phyloP scores from a whole-genome alignment of 2,113 vertebrate genomes.

The Vulpes ferrilata region DNA sequence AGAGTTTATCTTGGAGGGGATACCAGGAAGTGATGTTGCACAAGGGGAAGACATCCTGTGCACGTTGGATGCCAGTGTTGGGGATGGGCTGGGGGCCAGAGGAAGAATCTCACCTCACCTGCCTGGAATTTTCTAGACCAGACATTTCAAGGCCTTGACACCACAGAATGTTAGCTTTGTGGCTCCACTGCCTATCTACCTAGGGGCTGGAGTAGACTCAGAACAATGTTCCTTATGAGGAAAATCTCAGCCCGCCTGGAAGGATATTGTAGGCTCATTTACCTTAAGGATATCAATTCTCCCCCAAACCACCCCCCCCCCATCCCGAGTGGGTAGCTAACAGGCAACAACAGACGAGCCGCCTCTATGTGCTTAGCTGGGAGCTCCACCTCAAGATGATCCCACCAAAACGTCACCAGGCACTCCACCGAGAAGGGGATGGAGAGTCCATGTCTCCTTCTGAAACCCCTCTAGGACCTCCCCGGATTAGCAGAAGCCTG shows the following conservation, averaged over 20 bases:
- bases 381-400: not conserved
- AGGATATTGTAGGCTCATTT: rapidly evolving
- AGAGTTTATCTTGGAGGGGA: not conserved
- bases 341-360: not conserved
- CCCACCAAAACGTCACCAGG: not conserved
- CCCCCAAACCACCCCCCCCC: not conserved
- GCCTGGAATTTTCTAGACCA: not conserved
- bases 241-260: not conserved
- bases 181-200: not conserved
- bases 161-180: not conserved
- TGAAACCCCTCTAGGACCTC: not conserved
- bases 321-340: rapidly evolving
- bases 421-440: no score
- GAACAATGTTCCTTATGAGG: not conserved
- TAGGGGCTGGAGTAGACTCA: not conserved
- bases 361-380: rapidly evolving
- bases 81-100: no score
- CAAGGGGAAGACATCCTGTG: not conserved
- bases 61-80: not conserved
- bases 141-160: not conserved
- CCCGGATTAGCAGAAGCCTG: not conserved
- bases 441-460: not conserved
- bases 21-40: not conserved
- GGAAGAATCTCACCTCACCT: not conserved
- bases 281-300: not conserved